Conservation (phyloP, 64 coral and sea anemone genomes). For the Trachythela sp. region DNA sequence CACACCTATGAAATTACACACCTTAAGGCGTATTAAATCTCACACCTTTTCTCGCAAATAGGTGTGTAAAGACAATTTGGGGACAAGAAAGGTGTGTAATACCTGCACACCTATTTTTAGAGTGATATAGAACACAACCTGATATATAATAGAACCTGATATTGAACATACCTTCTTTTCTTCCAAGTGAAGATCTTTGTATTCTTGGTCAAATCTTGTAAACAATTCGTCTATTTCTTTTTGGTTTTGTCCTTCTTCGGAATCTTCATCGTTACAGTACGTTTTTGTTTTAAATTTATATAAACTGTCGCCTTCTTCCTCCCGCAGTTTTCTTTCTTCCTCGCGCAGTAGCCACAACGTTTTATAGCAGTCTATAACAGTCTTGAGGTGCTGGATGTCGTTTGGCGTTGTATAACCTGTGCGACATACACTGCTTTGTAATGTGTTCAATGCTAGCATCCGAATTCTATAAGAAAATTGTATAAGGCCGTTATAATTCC, state of each 20-base stretch:
- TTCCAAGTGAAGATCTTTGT: background rate
- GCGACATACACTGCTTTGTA: background rate
- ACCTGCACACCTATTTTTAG: too few species aligned
- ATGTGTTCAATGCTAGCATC: background rate
- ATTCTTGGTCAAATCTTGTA: conserved; percentile 66
- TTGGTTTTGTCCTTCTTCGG: conserved; percentile 67
- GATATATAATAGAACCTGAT: too few species aligned
- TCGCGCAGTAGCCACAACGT: conserved; percentile 19
- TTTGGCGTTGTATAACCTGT: conserved; percentile 19
- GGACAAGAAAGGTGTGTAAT: too few species aligned
- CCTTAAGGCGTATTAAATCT: too few species aligned
- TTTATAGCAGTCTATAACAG: conserved; percentile 17
- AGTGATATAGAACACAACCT: too few species aligned
- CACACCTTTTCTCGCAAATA: too few species aligned
- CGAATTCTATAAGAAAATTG: background rate
- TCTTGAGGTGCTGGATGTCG: conserved; percentile 9
- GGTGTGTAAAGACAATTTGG: too few species aligned
- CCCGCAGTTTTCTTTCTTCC: conserved; percentile 54
- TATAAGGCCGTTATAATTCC: too few species aligned
- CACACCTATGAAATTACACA: too few species aligned
- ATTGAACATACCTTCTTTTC: background rate
- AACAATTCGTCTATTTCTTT: conserved; percentile 48
- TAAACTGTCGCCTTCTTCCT: conserved; percentile 77
- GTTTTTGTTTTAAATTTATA: conserved; percentile 82
- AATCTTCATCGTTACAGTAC: conserved; percentile 34